Evolutionary conservation across 2,797 vertebrate genomes (phyloP), one percentile per base, ranked within the genome.

Genomic region (Anguilla anguilla): DNA sequence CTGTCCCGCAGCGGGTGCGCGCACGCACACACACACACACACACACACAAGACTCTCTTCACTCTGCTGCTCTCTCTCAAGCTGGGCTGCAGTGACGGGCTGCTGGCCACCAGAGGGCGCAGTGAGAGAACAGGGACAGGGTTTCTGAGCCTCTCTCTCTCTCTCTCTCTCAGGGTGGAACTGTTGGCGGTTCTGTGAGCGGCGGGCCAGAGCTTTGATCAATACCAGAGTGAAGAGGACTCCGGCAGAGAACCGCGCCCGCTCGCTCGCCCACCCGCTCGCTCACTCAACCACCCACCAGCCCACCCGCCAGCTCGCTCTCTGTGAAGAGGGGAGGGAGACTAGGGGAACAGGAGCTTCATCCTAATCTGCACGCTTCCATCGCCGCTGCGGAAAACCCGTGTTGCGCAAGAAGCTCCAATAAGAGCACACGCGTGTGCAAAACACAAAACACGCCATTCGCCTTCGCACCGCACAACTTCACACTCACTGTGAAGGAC

Each of bases 101-200:
- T 64, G 28, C 81, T 9, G 46, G 69, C 86, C 92, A 89, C 88
- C 86, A 89, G 90, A 89, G 90, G 84, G 89, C 86, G 79, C 85
- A 87, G 74, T 28, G 86, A 46, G 3, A 74, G 59, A 86, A 84
- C 79, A 84, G 57, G 86, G 88, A 53, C 51, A 53, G 51, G 11
- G 11, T 88, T 57, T 90, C 51, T 83, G 79, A 82, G 90, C 82
- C 35, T 57, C 46, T 28, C 39, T 35, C 46, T 28, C 39, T 35
- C 17, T 87, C 51, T 35, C 74, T 87, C 88, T 87, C 86, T 77
- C 28, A 85, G 67, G 82, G 69, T 69, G 49, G 35, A 55, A 84
- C 15, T 39, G 46, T 17, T 49, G 15, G 64, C 64, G 17, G 51
- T 43, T 28, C 5, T 55, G 15, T 57, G 86, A 82, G 82, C 57